These are phyloP conservation scores for Falco naumanni DNA, from an alignment of 2,797 vertebrate genomes.

Conservation along the genomic window DNA sequence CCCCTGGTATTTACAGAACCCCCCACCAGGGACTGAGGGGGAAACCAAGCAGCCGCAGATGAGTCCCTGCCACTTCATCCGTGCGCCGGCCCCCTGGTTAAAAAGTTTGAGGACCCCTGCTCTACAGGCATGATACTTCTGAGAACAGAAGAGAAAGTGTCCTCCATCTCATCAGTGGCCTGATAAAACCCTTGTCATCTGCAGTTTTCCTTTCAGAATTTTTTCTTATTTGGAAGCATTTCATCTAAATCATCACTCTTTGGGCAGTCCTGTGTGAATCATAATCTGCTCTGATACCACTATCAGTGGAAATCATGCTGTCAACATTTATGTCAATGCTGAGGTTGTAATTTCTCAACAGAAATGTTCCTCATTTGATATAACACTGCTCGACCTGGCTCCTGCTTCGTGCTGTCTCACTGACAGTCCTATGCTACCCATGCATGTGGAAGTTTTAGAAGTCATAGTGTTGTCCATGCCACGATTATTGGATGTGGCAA, in stretches of 20 bases:
- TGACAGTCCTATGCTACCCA: neutral
- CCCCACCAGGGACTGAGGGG: too few species aligned
- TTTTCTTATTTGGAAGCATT: slow-evolving; percentile 69
- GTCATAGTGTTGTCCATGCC: neutral
- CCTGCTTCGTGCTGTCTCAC: neutral
- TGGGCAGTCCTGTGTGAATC: slow-evolving; percentile 74
- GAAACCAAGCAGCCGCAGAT: too few species aligned
- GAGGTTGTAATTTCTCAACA: slow-evolving; percentile 77
- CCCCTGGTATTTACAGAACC: too few species aligned
- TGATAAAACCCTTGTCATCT: slow-evolving; percentile 60
- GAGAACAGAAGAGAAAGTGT: slow-evolving; percentile 18
- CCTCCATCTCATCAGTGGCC: neutral
- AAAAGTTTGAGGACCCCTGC: too few species aligned
- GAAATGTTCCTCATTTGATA: slow-evolving; percentile 72
- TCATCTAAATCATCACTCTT: slow-evolving; percentile 75
- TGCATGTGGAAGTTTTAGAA: neutral
- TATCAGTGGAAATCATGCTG: slow-evolving; percentile 74
- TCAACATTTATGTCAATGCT: slow-evolving; percentile 78
- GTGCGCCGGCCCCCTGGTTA: too few species aligned
- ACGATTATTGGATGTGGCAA: neutral
- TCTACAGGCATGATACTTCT: neutral
- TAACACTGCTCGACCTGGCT: slow-evolving; percentile 59
- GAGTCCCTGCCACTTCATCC: too few species aligned
- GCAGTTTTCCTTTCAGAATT: slow-evolving; percentile 31
- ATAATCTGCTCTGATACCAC: slow-evolving; percentile 75